Evolutionary conservation across 1,140 invertebrate genomes (phyloP).

Genomic region (Holcopasites calliopsidis): DNA sequence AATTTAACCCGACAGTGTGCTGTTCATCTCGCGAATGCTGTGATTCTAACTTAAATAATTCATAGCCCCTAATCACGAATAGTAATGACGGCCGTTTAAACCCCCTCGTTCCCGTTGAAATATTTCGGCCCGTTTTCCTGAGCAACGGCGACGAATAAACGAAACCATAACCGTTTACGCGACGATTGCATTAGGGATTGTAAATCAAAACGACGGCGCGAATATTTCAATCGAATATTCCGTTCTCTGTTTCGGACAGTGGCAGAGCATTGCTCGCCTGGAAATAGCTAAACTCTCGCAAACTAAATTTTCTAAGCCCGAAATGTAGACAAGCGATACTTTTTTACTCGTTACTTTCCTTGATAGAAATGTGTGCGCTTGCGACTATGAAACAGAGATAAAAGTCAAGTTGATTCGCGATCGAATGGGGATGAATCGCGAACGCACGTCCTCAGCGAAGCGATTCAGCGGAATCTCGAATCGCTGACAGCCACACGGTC

Average conservation of each 20-base stretch:
- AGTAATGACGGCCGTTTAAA: constrained; percentile 30
- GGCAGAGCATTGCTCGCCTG: too few relatives aligned
- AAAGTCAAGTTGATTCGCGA: too few relatives aligned
- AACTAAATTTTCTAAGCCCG: too few relatives aligned
- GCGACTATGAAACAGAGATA: too few relatives aligned
- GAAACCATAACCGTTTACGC: constrained; percentile 18
- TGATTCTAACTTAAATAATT: constrained; percentile 42
- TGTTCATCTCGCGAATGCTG: constrained; percentile 37
- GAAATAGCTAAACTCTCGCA: too few relatives aligned
- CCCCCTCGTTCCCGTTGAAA: neutral
- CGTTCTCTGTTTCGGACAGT: too few relatives aligned
- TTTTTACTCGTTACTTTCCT: too few relatives aligned
- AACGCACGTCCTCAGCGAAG: neutral
- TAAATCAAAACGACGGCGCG: constrained; percentile 13
- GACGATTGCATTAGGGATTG: constrained; percentile 16
- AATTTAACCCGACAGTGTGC: constrained; percentile 38
- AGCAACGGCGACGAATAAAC: neutral
- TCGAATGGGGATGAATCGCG: too few relatives aligned
- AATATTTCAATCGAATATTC: constrained; percentile 17
- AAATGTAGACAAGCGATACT: too few relatives aligned
- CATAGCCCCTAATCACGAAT: constrained; percentile 40
- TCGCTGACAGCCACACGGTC: constrained; percentile 10
- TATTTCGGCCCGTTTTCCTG: neutral
- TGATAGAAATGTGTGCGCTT: too few relatives aligned
- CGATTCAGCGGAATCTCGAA: constrained; percentile 29